Conservation (phyloP, 2,888 invertebrate species). For the Siphlonurus alternatus region DNA sequence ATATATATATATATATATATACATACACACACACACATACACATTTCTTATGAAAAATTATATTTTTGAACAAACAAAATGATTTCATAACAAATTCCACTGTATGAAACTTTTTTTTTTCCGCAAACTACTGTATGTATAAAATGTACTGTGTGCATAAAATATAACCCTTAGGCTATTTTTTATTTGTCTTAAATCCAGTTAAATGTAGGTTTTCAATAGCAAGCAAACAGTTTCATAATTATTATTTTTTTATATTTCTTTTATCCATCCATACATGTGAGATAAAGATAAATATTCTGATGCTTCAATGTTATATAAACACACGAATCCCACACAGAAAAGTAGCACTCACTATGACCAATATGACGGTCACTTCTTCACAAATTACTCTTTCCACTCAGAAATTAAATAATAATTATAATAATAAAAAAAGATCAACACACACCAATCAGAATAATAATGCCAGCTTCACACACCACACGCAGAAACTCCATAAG, state of each 20-base stretch:
- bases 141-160: no score
- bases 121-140: no score
- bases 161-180: no score
- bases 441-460: background rate
- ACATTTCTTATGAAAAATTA: no score
- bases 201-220: no score
- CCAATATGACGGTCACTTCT: background rate
- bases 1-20: no score
- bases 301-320: background rate
- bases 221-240: no score
- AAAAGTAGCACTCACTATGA: background rate
- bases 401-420: background rate
- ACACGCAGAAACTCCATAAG: background rate
- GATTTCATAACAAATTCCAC: no score
- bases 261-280: background rate
- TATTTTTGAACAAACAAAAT: no score
- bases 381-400: background rate
- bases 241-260: background rate
- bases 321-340: background rate
- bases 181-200: no score
- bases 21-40: no score
- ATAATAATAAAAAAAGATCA: background rate
- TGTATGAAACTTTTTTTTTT: no score
- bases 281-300: background rate
- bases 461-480: background rate